Percentiles rank a stretch among this genome's conserved stretches.
Evolutionary conservation across 1,140 invertebrate species (phyloP).

Genomic region (honey bee (Apis mellifera)): Amel_HAv3.1 CM009933.2:5191501-5192000

Average conservation of each 20-base stretch:
- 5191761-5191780: slow-evolving; percentile 37
- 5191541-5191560: slow-evolving; percentile 47
- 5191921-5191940: background rate
- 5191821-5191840: slow-evolving; percentile 26
- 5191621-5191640: slow-evolving; percentile 8
- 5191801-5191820: slow-evolving; percentile 44
- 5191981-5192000: background rate
- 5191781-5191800: slow-evolving; percentile 31
- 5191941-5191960: too few relatives aligned
- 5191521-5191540: slow-evolving; percentile 12
- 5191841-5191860: slow-evolving; percentile 23
- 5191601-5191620: slow-evolving; percentile 18
- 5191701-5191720: slow-evolving; percentile 2
- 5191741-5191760: slow-evolving; percentile 42
- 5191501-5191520: background rate
- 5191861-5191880: slow-evolving; percentile 18
- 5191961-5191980: too few relatives aligned
- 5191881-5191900: background rate
- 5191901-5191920: background rate
- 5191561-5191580: slow-evolving; percentile 41
- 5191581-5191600: slow-evolving; percentile 48
- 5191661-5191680: slow-evolving; percentile 37
- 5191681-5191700: background rate
- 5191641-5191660: slow-evolving; percentile 38
- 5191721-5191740: slow-evolving; percentile 10